phyloP scores from a whole-genome alignment of 1,140 invertebrate species.

The Bombus pascuorum region DNA sequence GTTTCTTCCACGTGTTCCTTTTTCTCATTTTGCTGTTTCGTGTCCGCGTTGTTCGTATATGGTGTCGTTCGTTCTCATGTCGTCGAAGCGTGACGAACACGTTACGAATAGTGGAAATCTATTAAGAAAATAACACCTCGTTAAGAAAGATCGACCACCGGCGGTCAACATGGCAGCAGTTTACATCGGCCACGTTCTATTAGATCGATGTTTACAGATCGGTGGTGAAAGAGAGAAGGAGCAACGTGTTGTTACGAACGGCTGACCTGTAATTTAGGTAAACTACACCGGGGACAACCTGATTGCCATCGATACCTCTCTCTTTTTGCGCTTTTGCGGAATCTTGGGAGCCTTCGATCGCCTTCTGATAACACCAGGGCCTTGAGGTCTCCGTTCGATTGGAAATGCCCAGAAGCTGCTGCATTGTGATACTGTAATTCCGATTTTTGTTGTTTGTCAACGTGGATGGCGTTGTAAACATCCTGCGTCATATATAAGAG shows the following conservation, averaged over 20 bases:
- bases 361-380: background rate
- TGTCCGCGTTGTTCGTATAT: background rate
- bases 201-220: constrained; percentile 64
- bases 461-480: background rate
- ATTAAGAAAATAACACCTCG: constrained; percentile 64
- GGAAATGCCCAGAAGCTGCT: background rate
- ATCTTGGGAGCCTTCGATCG: background rate
- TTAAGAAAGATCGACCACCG: constrained; percentile 47
- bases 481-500: too few relatives aligned
- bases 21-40: background rate
- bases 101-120: constrained; percentile 37
- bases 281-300: background rate
- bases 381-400: background rate
- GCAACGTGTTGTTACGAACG: constrained; percentile 12
- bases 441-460: background rate
- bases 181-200: constrained; percentile 51
- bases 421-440: background rate
- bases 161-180: constrained; percentile 41
- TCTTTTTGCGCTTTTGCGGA: constrained; percentile 29
- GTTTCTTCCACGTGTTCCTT: background rate
- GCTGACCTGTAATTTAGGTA: constrained; percentile 31
- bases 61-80: background rate
- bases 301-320: constrained; percentile 23
- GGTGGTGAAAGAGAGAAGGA: background rate
- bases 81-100: background rate